These are phyloP conservation scores for Pseudachorutes palmiensis DNA, from an alignment of 1,140 invertebrate genomes.

Conservation along the genomic window DNA sequence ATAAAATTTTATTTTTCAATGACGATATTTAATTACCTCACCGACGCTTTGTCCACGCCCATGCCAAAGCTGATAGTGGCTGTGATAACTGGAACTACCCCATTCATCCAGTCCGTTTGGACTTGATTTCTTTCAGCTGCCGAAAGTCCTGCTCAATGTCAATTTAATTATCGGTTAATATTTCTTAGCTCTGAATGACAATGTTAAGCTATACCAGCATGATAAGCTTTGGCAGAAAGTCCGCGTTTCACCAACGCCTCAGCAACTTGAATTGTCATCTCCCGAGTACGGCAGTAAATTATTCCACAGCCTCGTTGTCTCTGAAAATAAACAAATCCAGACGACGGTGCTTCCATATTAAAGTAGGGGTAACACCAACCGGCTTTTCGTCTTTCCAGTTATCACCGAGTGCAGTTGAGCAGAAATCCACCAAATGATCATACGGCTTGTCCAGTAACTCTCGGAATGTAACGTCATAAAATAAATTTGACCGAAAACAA, in stretches of 20 bases:
- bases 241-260: constrained; percentile 48
- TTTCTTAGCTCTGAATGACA: too few relatives aligned
- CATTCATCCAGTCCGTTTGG: constrained; percentile 60
- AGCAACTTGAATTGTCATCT: constrained; percentile 57
- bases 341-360: constrained; percentile 6
- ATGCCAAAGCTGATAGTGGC: constrained; percentile 66
- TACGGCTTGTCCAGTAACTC: constrained; percentile 68
- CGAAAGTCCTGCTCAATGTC: constrained; percentile 49
- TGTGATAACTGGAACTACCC: constrained; percentile 52
- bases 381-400: constrained; percentile 41
- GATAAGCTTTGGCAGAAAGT: constrained; percentile 53
- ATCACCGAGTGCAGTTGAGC: constrained; percentile 43
- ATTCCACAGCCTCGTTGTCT: constrained; percentile 63
- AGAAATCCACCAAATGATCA: constrained; percentile 64
- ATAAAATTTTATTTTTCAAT: too few relatives aligned
- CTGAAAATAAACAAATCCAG: constrained; percentile 43
- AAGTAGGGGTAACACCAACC: constrained; percentile 16
- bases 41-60: constrained; percentile 63
- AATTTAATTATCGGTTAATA: too few relatives aligned
- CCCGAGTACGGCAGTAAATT: constrained; percentile 59
- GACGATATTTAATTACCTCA: constrained; percentile 51
- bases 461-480: constrained; percentile 67
- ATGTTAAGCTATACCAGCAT: too few relatives aligned
- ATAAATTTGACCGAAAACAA: constrained; percentile 60
- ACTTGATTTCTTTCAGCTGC: constrained; percentile 47